A percentile compares a stretch with the other conserved stretches of the same genome.
These are phyloP conservation scores for Cataglyphis albicans DNA, from an alignment of 2,888 invertebrate genomes.

Conservation along the genomic window DNA sequence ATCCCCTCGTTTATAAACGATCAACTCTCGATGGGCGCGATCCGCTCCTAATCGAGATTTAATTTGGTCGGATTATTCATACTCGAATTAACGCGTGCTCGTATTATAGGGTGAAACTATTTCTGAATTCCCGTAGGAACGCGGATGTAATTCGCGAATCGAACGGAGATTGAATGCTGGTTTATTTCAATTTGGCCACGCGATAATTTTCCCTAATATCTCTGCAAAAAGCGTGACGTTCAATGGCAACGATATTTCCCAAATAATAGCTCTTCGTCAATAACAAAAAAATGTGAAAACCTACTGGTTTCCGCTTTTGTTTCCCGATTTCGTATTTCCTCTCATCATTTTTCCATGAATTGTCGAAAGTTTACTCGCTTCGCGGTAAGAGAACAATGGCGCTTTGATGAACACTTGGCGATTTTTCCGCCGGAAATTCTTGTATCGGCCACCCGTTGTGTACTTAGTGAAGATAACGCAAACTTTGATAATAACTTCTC, in stretches of 20 bases:
- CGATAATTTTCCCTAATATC: constrained; percentile 8
- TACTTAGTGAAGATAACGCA: constrained; percentile 20
- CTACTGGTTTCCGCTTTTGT: not conserved
- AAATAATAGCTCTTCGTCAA: not conserved
- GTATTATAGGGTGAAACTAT: constrained; percentile 4
- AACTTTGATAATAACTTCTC: constrained; percentile 33
- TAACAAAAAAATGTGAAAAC: not conserved
- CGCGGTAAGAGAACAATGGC: constrained; percentile 19
- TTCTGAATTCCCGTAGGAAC: constrained; percentile 4
- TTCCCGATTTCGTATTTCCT: not conserved
- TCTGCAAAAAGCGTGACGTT: not conserved
- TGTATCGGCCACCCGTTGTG: constrained; percentile 4
- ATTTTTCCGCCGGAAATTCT: constrained; percentile 19
- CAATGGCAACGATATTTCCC: not conserved
- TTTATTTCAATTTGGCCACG: not conserved
- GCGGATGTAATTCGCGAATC: not conserved
- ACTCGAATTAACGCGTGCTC: constrained; percentile 17
- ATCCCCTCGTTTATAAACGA: not conserved
- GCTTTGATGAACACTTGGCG: not conserved
- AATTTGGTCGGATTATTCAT: constrained; percentile 34
- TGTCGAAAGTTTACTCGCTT: not conserved
- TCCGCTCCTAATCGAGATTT: constrained; percentile 38
- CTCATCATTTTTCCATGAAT: not conserved
- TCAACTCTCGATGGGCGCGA: not conserved
- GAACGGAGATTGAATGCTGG: not conserved